Conservation (phyloP, 2,888 invertebrate species). For the Carcina quercana region DNA sequence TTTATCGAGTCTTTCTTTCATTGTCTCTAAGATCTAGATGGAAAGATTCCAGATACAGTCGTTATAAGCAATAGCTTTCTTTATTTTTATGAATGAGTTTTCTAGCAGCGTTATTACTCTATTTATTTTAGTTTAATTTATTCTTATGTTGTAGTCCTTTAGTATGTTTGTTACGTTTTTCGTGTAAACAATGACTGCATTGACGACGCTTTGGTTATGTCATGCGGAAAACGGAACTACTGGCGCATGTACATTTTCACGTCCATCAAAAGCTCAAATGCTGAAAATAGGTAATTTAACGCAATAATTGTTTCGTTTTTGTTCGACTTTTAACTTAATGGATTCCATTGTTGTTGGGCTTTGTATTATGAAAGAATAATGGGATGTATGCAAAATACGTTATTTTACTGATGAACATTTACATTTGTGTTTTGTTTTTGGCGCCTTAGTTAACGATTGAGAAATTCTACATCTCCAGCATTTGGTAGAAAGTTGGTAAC, state of each 20-base stretch:
- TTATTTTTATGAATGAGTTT: conserved; percentile 4
- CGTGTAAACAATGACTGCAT: too few relatives aligned
- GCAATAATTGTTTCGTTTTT: conserved; percentile 36
- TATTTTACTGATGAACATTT: conserved; percentile 16
- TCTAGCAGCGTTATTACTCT: too few relatives aligned
- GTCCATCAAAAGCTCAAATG: too few relatives aligned
- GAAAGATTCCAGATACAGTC: conserved; percentile 1
- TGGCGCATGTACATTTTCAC: too few relatives aligned
- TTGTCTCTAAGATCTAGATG: conserved; percentile 8
- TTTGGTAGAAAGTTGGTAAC: too few relatives aligned
- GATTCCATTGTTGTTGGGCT: conserved; percentile 32
- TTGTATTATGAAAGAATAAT: conserved; percentile 35
- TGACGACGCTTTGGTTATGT: too few relatives aligned
- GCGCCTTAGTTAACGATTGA: neutral
- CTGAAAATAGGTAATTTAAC: conserved; percentile 36
- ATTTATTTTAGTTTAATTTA: conserved; percentile 1
- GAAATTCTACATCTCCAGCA: too few relatives aligned
- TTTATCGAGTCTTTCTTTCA: conserved; percentile 13
- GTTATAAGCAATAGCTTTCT: conserved; percentile 8
- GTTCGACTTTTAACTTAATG: conserved; percentile 23
- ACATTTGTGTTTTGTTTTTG: neutral
- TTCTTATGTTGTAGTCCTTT: neutral
- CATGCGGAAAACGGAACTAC: too few relatives aligned
- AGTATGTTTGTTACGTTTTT: neutral
- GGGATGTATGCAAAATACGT: conserved; percentile 30